Evolutionary conservation across 1,140 invertebrate species (phyloP).

Genomic region (Drosophila bocki): DNA sequence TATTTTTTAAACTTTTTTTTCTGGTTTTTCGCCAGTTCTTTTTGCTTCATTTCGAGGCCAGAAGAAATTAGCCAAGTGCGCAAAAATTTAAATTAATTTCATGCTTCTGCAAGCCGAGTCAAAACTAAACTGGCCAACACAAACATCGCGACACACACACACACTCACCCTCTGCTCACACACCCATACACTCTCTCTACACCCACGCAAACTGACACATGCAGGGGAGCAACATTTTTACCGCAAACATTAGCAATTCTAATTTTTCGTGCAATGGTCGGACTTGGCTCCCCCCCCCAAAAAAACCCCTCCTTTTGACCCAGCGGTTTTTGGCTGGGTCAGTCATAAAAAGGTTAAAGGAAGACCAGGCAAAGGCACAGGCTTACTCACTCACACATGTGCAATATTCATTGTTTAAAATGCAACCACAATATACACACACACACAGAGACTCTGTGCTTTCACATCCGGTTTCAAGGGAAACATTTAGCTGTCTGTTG

Average conservation of each 20-base stretch:
- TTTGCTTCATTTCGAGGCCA: slow-evolving; percentile 41
- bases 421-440: slow-evolving; percentile 62
- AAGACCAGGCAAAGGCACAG: slow-evolving; percentile 30
- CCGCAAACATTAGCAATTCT: slow-evolving; percentile 76
- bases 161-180: neutral
- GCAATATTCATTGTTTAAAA: slow-evolving; percentile 70
- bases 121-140: slow-evolving; percentile 65
- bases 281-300: slow-evolving; percentile 8
- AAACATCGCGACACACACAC: slow-evolving; percentile 49
- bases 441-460: slow-evolving; percentile 12
- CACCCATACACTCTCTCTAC: slow-evolving; percentile 6
- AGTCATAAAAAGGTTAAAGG: slow-evolving; percentile 74
- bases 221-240: slow-evolving; percentile 62
- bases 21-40: slow-evolving; percentile 21
- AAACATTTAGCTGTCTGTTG: slow-evolving; percentile 69
- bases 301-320: slow-evolving; percentile 24
- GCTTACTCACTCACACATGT: slow-evolving; percentile 25
- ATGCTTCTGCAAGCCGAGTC: slow-evolving; percentile 70
- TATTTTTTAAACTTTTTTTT: slow-evolving; percentile 12
- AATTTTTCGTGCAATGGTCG: slow-evolving; percentile 65
- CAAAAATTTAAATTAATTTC: slow-evolving; percentile 78
- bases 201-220: slow-evolving; percentile 15
- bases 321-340: slow-evolving; percentile 58
- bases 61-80: slow-evolving; percentile 74
- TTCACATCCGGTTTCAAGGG: slow-evolving; percentile 73